A percentile compares a stretch with the other conserved stretches of the same genome.
phyloP scores from a whole-genome alignment of 2,797 vertebrate species.

The Gila robusta region DNA sequence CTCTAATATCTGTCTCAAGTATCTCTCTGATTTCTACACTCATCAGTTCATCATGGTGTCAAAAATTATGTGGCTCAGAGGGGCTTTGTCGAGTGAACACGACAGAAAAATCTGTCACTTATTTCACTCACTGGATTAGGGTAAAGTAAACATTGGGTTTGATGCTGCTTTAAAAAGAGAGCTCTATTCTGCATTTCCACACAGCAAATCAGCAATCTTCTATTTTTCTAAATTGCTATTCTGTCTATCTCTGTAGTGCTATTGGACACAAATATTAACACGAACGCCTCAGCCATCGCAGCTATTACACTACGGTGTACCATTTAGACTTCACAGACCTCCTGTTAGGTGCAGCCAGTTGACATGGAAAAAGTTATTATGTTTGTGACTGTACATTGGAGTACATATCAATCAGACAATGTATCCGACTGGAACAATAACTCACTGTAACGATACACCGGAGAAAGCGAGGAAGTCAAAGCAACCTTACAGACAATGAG shows the following conservation, averaged over 20 bases:
- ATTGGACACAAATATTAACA: not conserved
- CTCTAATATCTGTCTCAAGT: constrained; percentile 33
- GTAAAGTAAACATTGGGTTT: not conserved
- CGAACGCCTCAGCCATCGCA: not conserved
- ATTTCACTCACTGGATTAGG: not conserved
- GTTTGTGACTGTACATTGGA: constrained; percentile 17
- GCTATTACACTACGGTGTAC: constrained; percentile 14
- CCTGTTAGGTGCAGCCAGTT: not conserved
- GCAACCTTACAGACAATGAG: not conserved
- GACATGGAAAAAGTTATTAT: constrained; percentile 29
- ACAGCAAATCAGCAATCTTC: not conserved
- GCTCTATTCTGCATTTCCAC: not conserved
- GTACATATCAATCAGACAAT: constrained; percentile 22
- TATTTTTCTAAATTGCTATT: not conserved
- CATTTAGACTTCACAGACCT: not conserved
- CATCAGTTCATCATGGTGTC: constrained; percentile 43
- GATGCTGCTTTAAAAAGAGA: not conserved
- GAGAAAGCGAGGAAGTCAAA: constrained; percentile 1
- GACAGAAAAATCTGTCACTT: not conserved
- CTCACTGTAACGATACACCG: constrained; percentile 10
- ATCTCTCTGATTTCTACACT: constrained; percentile 45
- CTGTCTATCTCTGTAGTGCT: not conserved
- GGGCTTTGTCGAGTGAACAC: not conserved
- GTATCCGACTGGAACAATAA: constrained; percentile 1
- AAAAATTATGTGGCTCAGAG: constrained; percentile 32